Evolutionary conservation across 2,888 invertebrate species (phyloP), one percentile per base, ranked within the genome.

Genomic region (Spisula subtruncata): DNA sequence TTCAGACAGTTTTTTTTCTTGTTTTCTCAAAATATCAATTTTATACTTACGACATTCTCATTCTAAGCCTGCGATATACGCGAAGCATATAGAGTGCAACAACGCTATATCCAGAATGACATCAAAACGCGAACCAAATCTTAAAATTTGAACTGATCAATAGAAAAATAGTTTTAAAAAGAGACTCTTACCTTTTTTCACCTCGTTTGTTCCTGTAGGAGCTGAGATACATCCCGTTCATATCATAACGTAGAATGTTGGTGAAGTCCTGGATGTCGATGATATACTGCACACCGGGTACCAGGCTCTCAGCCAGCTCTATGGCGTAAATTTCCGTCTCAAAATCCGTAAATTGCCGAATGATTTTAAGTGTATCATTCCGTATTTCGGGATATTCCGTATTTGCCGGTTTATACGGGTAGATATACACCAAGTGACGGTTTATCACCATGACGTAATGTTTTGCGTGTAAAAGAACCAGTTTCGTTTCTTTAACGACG

Each of bases 221-320:
- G 80, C 95, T 95, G 20, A 93, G 86, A 85, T 95, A 95, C 48
- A 95, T 90, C 1, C 95, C 95, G 29, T 93, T 90, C 20, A 95
- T 75, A 82, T 95, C 94, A 20, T 83, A 90, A 16, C 89, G 81
- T n/a, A 95, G 91, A 18, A 81, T 54, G n/a, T 94, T 95, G 32
- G 66, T 56, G 71, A 93, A 95, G 1, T 85, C 79, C 10, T 93
- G 92, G 10, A 95, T 86, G 32, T 93, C 88, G 2, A 95, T 89
- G 18, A 89, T 66, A 60, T 95, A 93, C 46, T 88, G 83, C 20
- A 86, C 79, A 0, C 91, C 93, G 16, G 46, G 81, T 25, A 29
- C 56, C 41, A 95, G 83, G 29, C 90, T 91, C 20, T 88, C 85
- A 51, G 92, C 91, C 48, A 95, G 83, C 81, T 94, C 93, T 32